Evolutionary conservation across 2,113 vertebrate species (phyloP).

Genomic region (Choloepus hoffmanni): DNA sequence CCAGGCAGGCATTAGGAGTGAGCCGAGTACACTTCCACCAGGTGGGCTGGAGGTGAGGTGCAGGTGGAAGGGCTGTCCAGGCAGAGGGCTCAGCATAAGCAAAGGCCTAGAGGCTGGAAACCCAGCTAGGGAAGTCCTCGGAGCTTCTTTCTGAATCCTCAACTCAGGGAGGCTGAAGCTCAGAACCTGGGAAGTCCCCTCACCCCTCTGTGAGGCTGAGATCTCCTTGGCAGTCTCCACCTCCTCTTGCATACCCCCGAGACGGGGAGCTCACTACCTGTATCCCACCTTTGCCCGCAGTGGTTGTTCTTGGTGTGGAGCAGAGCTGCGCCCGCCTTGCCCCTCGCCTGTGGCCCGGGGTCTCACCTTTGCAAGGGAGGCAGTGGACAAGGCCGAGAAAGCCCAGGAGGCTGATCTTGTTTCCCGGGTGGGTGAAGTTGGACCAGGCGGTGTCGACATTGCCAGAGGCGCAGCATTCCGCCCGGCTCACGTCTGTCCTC

Average conservation of each 20-base stretch:
- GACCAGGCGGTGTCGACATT: conserved; percentile 96
- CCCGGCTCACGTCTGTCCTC: conserved; percentile 92
- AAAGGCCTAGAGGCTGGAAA: neutral
- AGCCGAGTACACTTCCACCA: neutral
- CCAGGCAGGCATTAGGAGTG: neutral
- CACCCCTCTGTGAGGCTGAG: neutral
- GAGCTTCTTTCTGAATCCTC: neutral
- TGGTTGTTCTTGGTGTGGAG: too few relatives aligned
- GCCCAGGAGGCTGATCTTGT: conserved; percentile 96
- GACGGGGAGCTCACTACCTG: neutral
- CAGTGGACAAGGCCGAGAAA: conserved; percentile 96
- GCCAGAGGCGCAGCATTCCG: conserved; percentile 94
- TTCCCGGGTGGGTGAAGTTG: conserved; percentile 94
- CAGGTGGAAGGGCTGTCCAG: neutral
- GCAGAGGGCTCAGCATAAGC: neutral
- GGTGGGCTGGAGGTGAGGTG: neutral
- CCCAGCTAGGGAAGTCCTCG: neutral
- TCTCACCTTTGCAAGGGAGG: conserved; percentile 96
- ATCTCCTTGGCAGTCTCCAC: neutral
- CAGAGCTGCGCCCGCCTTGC: rapidly evolving
- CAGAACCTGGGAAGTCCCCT: neutral
- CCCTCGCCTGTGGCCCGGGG: neutral
- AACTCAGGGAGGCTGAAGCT: neutral
- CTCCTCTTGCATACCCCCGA: neutral
- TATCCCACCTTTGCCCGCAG: too few relatives aligned